Evolutionary conservation across 1,140 invertebrate species (phyloP).

Genomic region (Ips typographus): DNA sequence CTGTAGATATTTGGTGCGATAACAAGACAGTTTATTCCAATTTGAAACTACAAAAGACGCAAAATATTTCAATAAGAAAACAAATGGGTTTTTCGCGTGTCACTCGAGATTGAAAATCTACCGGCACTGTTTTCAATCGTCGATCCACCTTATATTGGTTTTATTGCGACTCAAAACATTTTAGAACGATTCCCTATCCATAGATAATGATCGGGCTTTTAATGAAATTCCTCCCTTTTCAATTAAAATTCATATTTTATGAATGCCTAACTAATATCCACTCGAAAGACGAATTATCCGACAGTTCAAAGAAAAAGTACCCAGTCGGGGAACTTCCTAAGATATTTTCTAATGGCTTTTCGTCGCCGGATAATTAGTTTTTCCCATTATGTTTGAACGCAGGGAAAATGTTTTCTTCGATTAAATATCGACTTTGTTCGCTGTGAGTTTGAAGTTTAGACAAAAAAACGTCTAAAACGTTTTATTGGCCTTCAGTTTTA

Average conservation of each 20-base stretch:
- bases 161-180: conserved; percentile 7
- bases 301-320: conserved; percentile 25
- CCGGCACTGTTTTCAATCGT: conserved; percentile 15
- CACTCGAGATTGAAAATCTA: conserved; percentile 5
- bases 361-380: conserved; percentile 16
- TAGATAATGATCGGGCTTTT: conserved; percentile 28
- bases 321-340: conserved; percentile 14
- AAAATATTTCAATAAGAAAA: conserved; percentile 14
- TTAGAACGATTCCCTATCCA: conserved; percentile 13
- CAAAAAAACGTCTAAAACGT: background rate
- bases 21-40: no score
- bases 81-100: conserved; percentile 8
- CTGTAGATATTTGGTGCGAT: no score
- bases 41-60: background rate
- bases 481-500: no score
- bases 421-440: background rate
- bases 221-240: conserved; percentile 31
- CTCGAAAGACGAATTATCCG: conserved; percentile 20
- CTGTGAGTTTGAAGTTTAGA: background rate
- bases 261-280: conserved; percentile 25
- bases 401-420: conserved; percentile 5
- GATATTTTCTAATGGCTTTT: conserved; percentile 26
- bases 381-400: conserved; percentile 5
- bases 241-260: conserved; percentile 34
- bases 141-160: background rate